Percentiles rank a stretch among this genome's conserved stretches.
These are phyloP conservation scores for Cephalopholis sonnerati DNA, from an alignment of 2,113 vertebrate species.

Conservation along the genomic window DNA sequence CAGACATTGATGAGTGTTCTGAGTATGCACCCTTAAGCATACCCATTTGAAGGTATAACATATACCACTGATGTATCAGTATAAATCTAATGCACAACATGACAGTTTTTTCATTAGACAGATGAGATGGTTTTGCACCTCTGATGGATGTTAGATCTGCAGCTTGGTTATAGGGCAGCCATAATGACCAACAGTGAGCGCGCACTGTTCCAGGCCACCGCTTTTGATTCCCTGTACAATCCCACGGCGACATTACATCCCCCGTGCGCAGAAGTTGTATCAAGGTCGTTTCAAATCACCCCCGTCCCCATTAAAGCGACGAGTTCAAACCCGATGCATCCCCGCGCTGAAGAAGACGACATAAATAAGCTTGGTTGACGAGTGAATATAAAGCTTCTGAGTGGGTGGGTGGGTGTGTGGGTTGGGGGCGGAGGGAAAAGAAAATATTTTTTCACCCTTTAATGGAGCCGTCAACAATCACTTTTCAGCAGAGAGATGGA, in stretches of 20 bases:
- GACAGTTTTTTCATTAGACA: conserved; percentile 36
- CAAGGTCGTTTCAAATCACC: conserved; percentile 74
- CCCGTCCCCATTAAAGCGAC: conserved; percentile 58
- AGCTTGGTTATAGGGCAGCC: conserved; percentile 30
- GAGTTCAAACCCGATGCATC: conserved; percentile 71
- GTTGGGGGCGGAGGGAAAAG: conserved; percentile 26
- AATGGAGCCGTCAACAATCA: conserved; percentile 81
- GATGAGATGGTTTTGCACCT: conserved; percentile 41
- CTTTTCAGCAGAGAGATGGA: conserved; percentile 66
- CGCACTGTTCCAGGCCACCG: conserved; percentile 52
- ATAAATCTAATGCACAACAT: conserved; percentile 33
- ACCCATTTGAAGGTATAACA: conserved; percentile 29
- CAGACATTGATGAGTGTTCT: background rate
- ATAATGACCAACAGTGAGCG: conserved; percentile 54
- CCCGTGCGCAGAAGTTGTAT: conserved; percentile 59
- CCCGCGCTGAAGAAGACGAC: conserved; percentile 27
- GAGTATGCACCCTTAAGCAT: conserved; percentile 20
- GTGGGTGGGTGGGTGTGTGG: conserved; percentile 38
- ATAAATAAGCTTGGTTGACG: conserved; percentile 74
- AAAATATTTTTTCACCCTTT: conserved; percentile 68
- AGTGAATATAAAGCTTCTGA: conserved; percentile 64
- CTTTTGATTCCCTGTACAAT: conserved; percentile 48
- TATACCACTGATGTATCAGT: conserved; percentile 7
- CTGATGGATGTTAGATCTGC: conserved; percentile 56
- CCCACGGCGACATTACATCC: conserved; percentile 28